Conservation (phyloP, 2,888 invertebrate species). For the Sinotaia quadrata region DNA sequence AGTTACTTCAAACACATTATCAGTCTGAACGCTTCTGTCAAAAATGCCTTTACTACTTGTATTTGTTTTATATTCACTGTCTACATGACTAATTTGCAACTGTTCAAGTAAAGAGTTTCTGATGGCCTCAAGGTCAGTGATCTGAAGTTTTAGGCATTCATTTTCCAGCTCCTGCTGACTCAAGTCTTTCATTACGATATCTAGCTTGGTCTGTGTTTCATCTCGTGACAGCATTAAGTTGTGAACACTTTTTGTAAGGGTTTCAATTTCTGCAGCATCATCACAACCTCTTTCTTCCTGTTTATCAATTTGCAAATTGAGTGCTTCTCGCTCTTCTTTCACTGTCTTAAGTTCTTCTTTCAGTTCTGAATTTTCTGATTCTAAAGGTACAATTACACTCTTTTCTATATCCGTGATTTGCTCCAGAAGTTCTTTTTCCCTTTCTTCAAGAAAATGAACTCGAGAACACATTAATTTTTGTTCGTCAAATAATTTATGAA, state of each 20-base stretch:
- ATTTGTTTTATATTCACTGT: slow-evolving; percentile 31
- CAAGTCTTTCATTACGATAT: slow-evolving; percentile 23
- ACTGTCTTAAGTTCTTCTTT: slow-evolving; percentile 31
- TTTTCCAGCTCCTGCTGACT: slow-evolving; percentile 32
- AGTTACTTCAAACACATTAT: slow-evolving; percentile 22
- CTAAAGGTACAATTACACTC: slow-evolving; percentile 37
- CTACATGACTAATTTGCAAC: slow-evolving; percentile 37
- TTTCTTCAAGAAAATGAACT: slow-evolving; percentile 5
- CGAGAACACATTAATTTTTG: slow-evolving; percentile 15
- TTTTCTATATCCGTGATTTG: slow-evolving; percentile 37
- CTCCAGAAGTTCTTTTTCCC: slow-evolving; percentile 35
- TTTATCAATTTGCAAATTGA: slow-evolving; percentile 25
- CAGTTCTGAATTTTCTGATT: slow-evolving; percentile 38
- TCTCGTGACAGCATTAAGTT: slow-evolving; percentile 28
- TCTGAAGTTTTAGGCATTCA: slow-evolving; percentile 40
- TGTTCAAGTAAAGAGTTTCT: slow-evolving; percentile 50
- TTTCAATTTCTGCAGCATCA: slow-evolving; percentile 27
- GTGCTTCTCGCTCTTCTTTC: slow-evolving; percentile 32
- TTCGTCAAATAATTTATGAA: slow-evolving; percentile 8
- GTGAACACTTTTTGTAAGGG: slow-evolving; percentile 23
- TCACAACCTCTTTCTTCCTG: slow-evolving; percentile 30
- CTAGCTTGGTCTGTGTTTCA: slow-evolving; percentile 32
- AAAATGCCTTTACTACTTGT: neutral
- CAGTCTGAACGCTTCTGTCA: slow-evolving; percentile 4
- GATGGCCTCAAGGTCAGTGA: slow-evolving; percentile 49